Conservation (phyloP, 2,888 invertebrate genomes). For the Drosophila lacicola region DNA sequence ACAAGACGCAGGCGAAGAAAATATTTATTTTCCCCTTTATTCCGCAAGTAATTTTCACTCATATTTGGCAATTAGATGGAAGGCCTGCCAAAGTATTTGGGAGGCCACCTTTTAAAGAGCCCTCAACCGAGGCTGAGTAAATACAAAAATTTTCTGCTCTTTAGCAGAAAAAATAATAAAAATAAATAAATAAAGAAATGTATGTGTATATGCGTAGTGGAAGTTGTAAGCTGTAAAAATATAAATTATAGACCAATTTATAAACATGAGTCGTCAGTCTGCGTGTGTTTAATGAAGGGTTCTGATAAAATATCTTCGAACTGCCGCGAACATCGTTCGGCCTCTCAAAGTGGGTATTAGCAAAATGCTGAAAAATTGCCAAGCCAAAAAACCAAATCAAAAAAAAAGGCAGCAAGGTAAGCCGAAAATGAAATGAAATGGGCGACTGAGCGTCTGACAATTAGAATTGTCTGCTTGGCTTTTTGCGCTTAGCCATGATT, state of each 20-base stretch:
- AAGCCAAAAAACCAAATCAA: constrained; percentile 14
- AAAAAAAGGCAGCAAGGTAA: constrained; percentile 32
- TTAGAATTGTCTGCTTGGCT: constrained; percentile 76
- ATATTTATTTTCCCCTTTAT: constrained; percentile 56
- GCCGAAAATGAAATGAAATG: constrained; percentile 68
- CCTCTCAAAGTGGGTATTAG: constrained; percentile 73
- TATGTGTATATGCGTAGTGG: neutral
- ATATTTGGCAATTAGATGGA: constrained; percentile 72
- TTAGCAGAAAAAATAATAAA: constrained; percentile 32
- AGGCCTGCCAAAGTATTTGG: constrained; percentile 62
- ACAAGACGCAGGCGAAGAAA: constrained; percentile 51
- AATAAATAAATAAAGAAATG: constrained; percentile 30
- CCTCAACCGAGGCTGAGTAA: constrained; percentile 32
- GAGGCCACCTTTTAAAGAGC: constrained; percentile 17
- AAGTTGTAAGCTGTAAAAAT: constrained; percentile 73
- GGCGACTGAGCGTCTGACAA: constrained; percentile 58
- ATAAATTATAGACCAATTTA: constrained; percentile 82
- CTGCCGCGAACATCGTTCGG: neutral
- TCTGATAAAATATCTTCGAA: constrained; percentile 46
- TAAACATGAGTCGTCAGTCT: constrained; percentile 76
- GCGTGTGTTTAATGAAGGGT: constrained; percentile 77
- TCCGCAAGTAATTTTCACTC: constrained; percentile 46
- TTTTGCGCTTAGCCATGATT: constrained; percentile 73
- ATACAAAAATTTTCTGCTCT: constrained; percentile 14
- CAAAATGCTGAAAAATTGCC: constrained; percentile 81